Base-by-base conservation (phyloP, 2,113 vertebrate species). In the Okapia johnstoni region DNA sequence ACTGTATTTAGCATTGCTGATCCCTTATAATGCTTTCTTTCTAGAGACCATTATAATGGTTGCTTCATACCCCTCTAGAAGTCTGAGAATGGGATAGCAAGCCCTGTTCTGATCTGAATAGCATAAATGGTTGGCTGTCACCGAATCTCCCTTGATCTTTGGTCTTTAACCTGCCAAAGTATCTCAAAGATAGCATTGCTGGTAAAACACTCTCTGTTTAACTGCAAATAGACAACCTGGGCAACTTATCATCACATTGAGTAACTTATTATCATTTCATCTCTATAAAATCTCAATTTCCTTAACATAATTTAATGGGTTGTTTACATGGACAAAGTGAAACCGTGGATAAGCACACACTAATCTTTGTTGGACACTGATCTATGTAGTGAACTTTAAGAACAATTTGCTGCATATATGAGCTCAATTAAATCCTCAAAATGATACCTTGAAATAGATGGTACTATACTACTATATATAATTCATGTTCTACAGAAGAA, bases 21-120 rank as follows among this genome's bases (percentile, higher is more conserved):
- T 85, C 17, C 33, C 60, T 19, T 77, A 13, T 79, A 66, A 88
- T 73, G 43, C 23, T 96, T 96, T 90, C 30, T 94, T 97, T 95
- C 43, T 93, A 61, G 54, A 95, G 43, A 94, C 23, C 26, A 90
- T 91, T 90, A 70, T 94, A 94, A 88, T 90, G 46, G 87, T 95
- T 92, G 76, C 30, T 94, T 91, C 13, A 54, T 70, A 61, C 25
- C 14, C 33, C 15, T 94, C 12, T 88, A 61, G 55, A 93, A 98
- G n/a, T 79, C 80, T 85, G 48, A 94, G 17, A 70, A 88, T 90
- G n/a, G 66, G 14, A 85, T 76, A 60, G 60, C 21, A 54, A 92
- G 23, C 14, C 23, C n/a, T 76, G 48, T 94, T 98, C 55, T 92
- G 48, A 94, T 94, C 61, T 57, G 33, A 76, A 85, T 26, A 90